Percentiles rank a stretch among this genome's conserved stretches.
Conservation (phyloP, 1,140 invertebrate genomes). For the Drosophila lacteicornis region DNA sequence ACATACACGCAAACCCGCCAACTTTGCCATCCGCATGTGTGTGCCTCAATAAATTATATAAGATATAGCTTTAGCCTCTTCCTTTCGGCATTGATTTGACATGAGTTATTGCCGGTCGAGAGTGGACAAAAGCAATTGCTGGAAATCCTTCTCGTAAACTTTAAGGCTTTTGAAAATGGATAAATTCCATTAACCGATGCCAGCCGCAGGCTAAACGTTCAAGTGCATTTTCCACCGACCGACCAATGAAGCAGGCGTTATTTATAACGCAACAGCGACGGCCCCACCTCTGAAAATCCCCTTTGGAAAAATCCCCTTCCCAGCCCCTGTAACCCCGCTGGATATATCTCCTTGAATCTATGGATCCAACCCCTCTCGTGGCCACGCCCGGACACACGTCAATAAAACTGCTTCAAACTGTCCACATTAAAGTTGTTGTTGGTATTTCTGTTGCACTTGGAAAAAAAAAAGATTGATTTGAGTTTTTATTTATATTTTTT, state of each 20-base stretch:
- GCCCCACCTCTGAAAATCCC: not conserved
- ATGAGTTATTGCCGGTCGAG: constrained; percentile 63
- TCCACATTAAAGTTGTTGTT: constrained; percentile 64
- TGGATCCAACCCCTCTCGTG: constrained; percentile 11
- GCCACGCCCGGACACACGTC: constrained; percentile 80
- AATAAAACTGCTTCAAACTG: constrained; percentile 81
- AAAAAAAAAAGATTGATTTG: not conserved
- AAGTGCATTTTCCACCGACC: constrained; percentile 62
- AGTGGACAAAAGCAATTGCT: constrained; percentile 28
- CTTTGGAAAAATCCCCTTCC: not conserved
- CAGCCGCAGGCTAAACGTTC: constrained; percentile 60
- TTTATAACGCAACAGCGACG: constrained; percentile 73
- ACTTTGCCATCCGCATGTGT: constrained; percentile 28
- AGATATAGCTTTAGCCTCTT: constrained; percentile 49
- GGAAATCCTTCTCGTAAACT: constrained; percentile 43
- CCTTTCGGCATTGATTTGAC: constrained; percentile 70
- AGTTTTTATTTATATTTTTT: too few relatives aligned
- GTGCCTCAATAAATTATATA: constrained; percentile 67
- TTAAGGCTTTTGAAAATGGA: constrained; percentile 51
- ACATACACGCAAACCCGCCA: constrained; percentile 32
- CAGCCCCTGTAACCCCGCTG: not conserved
- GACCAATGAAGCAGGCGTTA: constrained; percentile 61
- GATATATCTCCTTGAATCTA: constrained; percentile 44
- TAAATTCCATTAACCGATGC: constrained; percentile 63
- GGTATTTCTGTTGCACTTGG: constrained; percentile 13